A percentile compares a stretch with the other conserved stretches of the same genome.
These are phyloP conservation scores for Tipula confusa DNA, from an alignment of 2,888 invertebrate species.

Conservation along the genomic window DNA sequence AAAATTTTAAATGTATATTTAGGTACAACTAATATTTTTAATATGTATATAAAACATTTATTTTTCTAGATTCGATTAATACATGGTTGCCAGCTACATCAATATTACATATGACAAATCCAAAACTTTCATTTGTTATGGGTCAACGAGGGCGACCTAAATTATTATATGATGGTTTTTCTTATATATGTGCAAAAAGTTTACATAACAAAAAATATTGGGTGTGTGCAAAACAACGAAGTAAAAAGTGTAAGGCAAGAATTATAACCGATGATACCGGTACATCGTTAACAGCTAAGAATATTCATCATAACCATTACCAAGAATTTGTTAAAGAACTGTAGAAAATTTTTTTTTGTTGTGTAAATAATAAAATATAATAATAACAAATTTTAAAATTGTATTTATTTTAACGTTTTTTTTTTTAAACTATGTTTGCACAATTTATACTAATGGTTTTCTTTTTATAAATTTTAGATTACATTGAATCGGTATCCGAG, in stretches of 20 bases:
- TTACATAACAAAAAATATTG: conserved; percentile 44
- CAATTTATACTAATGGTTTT: background rate
- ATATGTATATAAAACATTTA: background rate
- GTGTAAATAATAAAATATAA: background rate
- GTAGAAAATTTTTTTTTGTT: background rate
- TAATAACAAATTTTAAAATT: background rate
- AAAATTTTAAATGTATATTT: background rate
- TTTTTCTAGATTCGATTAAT: conserved; percentile 25
- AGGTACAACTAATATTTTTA: background rate
- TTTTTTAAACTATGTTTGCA: too few relatives aligned
- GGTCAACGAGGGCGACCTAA: conserved; percentile 45
- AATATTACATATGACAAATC: background rate
- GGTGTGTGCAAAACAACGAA: conserved; percentile 45
- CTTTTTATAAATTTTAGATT: background rate
- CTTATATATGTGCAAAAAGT: conserved; percentile 43
- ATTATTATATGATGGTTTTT: conserved; percentile 41
- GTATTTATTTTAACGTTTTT: background rate
- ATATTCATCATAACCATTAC: conserved; percentile 42
- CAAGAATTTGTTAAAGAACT: conserved; percentile 30
- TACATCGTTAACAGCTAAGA: conserved; percentile 40
- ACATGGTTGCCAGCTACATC: background rate
- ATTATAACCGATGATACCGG: conserved; percentile 42
- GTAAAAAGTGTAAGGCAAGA: conserved; percentile 44
- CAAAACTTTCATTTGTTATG: conserved; percentile 37
- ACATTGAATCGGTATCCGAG: background rate